Evolutionary conservation across 2,888 invertebrate species (phyloP), one percentile per base, ranked within the genome.

Genomic region (Blastobasis lacticolella): DNA sequence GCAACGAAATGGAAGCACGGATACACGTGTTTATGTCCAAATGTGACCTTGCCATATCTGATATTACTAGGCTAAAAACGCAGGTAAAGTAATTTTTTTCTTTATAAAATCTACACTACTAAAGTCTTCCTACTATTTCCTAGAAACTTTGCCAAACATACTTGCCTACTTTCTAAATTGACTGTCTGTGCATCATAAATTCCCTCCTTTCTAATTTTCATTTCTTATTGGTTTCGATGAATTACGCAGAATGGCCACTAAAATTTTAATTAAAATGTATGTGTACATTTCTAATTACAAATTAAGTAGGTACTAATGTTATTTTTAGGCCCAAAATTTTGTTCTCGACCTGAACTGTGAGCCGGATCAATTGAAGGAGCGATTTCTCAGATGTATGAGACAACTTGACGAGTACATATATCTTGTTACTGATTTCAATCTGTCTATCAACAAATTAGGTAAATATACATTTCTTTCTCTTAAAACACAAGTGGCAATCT

Each of bases 381-480:
- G 72, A 0, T 86, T 85, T 53, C 68, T 88, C 23, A 71, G 54
- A 40, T 66, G 76, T 43, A 83, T 87, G 85, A 78, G 78, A 46
- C 75, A 78, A 46, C 68, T 88, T 4, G 87, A 88, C 37, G 85
- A 87, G 50, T 85, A 74, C 53, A 83, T 69, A 51, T 88, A 87
- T 55, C 62, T 86, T 1, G 67, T 88, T 9, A 84, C 86, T 0
- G 87, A 88, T 56, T 80, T 88, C 54, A 85, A 86, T 48, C 64
- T 87, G 10, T 64, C 78, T 51, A 53, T 81, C 52, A 64, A 62
- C 4, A 75, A 80, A 64, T 57, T 83, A 50, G 81, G 87, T 87
- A 65, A 60, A 69, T 58, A 40, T 43, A 36, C 41, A 44, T 9
- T 38, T 10, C 37, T 9, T 38, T 10, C 37, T 48, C 44, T 37